Evolutionary conservation across 2,888 invertebrate genomes (phyloP).

Genomic region (Calameuta filiformis): DNA sequence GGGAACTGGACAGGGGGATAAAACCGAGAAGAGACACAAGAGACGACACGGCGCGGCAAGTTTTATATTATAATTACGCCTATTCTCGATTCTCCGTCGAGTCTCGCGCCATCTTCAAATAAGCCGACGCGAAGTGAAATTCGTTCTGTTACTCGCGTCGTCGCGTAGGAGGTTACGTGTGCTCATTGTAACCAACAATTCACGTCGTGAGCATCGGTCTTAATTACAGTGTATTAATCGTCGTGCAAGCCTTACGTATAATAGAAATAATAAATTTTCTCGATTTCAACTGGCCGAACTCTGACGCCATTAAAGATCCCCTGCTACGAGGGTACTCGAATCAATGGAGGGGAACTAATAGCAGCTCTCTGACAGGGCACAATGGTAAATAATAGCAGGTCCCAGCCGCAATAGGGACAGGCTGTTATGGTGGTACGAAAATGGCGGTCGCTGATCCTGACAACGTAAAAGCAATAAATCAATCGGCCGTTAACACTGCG

Average conservation of each 20-base stretch:
- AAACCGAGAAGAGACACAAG: constrained; percentile 47
- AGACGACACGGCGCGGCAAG: constrained; percentile 51
- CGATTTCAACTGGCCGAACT: neutral
- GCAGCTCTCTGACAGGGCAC: constrained; percentile 39
- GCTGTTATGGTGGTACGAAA: constrained; percentile 37
- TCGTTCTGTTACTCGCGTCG: neutral
- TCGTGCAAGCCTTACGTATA: neutral
- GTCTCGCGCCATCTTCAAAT: constrained; percentile 22
- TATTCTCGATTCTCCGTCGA: constrained; percentile 41
- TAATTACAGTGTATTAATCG: neutral
- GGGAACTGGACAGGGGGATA: constrained; percentile 47
- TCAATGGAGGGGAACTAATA: constrained; percentile 48
- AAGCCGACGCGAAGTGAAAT: constrained; percentile 2
- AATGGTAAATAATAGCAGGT: constrained; percentile 32
- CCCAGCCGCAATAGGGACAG: constrained; percentile 30
- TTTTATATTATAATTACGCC: constrained; percentile 62
- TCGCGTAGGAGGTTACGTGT: neutral
- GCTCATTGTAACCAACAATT: neutral
- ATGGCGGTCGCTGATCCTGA: constrained; percentile 18
- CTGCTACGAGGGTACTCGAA: neutral
- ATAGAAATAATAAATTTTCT: neutral
- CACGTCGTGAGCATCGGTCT: neutral
- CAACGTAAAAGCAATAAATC: neutral
- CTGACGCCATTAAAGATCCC: neutral
- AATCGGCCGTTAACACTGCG: neutral